phyloP scores from a whole-genome alignment of 2,888 invertebrate genomes.

The Tromatobia lineatoria region DNA sequence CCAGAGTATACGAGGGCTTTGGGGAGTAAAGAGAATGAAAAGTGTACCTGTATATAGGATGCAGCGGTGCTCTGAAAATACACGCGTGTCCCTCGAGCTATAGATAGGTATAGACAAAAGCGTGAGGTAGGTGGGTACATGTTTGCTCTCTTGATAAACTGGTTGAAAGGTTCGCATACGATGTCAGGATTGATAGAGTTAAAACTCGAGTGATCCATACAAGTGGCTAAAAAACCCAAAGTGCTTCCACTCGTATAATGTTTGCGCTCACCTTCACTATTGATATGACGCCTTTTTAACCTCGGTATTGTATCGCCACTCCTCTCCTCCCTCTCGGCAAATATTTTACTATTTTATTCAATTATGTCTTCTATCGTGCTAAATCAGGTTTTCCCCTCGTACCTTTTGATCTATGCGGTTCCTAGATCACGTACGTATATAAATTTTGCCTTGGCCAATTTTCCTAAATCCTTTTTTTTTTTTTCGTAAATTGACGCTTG shows the following conservation, averaged over 20 bases:
- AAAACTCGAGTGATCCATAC: constrained; percentile 4
- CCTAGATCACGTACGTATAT: no score
- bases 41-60: neutral
- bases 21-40: constrained; percentile 9
- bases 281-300: neutral
- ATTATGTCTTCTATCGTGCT: neutral
- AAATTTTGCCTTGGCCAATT: no score
- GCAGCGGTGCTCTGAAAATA: neutral
- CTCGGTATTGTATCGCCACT: neutral
- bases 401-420: no score
- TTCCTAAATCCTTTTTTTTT: no score
- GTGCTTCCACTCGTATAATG: constrained; percentile 39
- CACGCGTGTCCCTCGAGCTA: neutral
- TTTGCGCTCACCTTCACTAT: constrained; percentile 21
- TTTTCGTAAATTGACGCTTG: no score
- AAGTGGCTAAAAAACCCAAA: constrained; percentile 25
- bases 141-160: constrained; percentile 43
- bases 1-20: constrained; percentile 15
- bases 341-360: neutral
- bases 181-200: constrained; percentile 34
- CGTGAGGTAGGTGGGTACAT: constrained; percentile 14
- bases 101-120: neutral
- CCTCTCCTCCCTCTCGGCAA: no score
- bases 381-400: no score
- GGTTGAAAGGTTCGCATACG: constrained; percentile 35